Percentiles rank a stretch among this genome's conserved stretches.
Evolutionary conservation across 2,797 vertebrate genomes (phyloP).

Genomic region (Rousettus madagascariensis): DNA sequence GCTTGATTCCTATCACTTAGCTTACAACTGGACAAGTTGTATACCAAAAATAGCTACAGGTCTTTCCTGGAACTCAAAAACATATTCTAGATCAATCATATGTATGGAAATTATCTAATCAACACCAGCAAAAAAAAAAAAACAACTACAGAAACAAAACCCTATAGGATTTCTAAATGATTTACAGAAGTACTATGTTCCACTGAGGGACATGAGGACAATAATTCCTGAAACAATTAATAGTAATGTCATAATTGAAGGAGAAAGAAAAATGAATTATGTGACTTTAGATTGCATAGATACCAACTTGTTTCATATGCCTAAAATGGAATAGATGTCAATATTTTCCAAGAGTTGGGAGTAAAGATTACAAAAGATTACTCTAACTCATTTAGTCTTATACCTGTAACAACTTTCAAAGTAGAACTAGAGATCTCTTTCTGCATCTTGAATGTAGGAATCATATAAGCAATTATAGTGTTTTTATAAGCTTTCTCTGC

Average conservation of each 20-base stretch:
- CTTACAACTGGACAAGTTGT: neutral
- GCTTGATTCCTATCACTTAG: neutral
- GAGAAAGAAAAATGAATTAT: constrained; percentile 24
- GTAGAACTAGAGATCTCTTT: neutral
- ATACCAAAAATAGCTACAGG: neutral
- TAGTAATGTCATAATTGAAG: constrained; percentile 32
- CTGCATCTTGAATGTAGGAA: constrained; percentile 36
- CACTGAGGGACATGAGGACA: neutral
- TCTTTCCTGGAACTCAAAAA: neutral
- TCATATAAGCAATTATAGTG: neutral
- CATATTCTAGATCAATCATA: neutral
- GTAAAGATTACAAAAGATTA: constrained; percentile 14
- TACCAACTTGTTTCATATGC: neutral
- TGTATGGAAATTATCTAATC: neutral
- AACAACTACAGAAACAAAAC: neutral
- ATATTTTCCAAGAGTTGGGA: neutral
- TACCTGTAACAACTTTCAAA: neutral
- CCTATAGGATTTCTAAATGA: neutral
- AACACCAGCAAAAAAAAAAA: neutral
- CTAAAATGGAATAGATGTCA: neutral
- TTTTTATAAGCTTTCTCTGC: neutral
- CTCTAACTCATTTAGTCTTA: constrained; percentile 13
- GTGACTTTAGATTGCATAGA: neutral
- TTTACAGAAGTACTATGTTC: neutral
- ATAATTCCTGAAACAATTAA: neutral